Percentiles rank a stretch among this genome's conserved stretches.
Evolutionary conservation across 2,113 vertebrate species (phyloP).

Genomic region (Atherinomorus stipes): DNA sequence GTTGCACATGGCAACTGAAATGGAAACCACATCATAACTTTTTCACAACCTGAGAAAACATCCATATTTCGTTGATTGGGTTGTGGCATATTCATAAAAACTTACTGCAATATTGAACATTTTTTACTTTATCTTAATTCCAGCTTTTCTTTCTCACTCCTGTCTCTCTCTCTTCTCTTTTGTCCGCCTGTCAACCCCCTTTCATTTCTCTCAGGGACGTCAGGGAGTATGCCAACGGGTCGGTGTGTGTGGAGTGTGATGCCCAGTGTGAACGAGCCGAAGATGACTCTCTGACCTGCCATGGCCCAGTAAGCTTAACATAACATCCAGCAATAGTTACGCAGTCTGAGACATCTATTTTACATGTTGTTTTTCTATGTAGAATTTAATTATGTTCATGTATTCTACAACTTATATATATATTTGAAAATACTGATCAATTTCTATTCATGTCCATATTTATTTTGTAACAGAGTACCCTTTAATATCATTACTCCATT

Average conservation of each 20-base stretch:
- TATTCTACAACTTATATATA: no score
- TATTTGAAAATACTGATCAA: no score
- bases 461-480: no score
- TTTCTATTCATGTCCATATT: no score
- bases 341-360: not conserved
- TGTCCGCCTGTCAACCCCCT: slow-evolving; percentile 1
- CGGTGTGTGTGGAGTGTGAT: slow-evolving; percentile 94
- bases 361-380: no score
- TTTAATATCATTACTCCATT: no score
- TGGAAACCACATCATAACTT: not conserved
- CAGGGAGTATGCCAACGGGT: slow-evolving; percentile 93
- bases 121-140: no score
- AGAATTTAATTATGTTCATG: not conserved
- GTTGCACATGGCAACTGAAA: not conserved
- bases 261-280: slow-evolving; percentile 93
- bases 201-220: slow-evolving; percentile 86
- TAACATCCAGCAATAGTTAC: not conserved
- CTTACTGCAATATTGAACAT: no score
- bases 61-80: not conserved
- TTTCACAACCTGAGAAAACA: not conserved
- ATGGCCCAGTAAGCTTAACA: slow-evolving; percentile 88
- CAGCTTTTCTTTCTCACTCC: not conserved
- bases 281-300: slow-evolving; percentile 91
- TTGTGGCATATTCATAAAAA: no score
- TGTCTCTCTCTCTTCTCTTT: slow-evolving; percentile 3